Percentiles rank a stretch among this genome's conserved stretches.
Conservation (phyloP, 2,113 vertebrate species). For the Gallinago jamesoni region DNA sequence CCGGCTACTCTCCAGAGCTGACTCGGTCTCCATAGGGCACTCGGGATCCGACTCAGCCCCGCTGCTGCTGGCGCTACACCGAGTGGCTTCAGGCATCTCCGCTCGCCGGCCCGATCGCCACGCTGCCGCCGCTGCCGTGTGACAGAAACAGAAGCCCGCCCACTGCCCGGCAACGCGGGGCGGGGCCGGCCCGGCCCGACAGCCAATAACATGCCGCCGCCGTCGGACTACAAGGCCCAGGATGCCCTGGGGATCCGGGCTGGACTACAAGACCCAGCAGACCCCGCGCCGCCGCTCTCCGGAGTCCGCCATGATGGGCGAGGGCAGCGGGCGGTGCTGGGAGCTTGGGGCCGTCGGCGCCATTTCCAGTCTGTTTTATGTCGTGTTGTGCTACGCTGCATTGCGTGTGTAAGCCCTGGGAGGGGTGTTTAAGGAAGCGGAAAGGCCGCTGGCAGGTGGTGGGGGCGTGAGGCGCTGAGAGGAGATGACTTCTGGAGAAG, state of each 20-base stretch:
- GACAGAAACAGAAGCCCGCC: background rate
- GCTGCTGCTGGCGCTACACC: background rate
- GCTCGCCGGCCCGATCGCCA: background rate
- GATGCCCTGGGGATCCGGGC: fast-evolving
- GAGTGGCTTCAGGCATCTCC: constrained; percentile 27
- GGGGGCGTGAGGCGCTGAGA: background rate
- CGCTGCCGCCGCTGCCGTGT: background rate
- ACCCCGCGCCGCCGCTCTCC: background rate
- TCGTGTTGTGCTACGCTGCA: fast-evolving
- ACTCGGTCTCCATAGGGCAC: constrained; percentile 9
- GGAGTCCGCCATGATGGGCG: background rate
- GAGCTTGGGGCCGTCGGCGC: background rate
- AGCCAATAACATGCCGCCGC: background rate
- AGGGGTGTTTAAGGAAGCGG: no score
- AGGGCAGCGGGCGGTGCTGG: fast-evolving
- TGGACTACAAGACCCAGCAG: background rate
- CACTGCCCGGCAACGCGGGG: background rate
- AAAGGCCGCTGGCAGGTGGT: background rate
- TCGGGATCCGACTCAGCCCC: constrained; percentile 5
- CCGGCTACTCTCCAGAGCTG: background rate
- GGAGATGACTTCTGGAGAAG: background rate
- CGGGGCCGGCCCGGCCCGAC: fast-evolving
- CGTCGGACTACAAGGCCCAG: background rate
- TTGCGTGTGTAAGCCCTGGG: fast-evolving
- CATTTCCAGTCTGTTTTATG: fast-evolving